Conservation (phyloP, 2,113 vertebrate genomes). For the Mesitornis unicolor region DNA sequence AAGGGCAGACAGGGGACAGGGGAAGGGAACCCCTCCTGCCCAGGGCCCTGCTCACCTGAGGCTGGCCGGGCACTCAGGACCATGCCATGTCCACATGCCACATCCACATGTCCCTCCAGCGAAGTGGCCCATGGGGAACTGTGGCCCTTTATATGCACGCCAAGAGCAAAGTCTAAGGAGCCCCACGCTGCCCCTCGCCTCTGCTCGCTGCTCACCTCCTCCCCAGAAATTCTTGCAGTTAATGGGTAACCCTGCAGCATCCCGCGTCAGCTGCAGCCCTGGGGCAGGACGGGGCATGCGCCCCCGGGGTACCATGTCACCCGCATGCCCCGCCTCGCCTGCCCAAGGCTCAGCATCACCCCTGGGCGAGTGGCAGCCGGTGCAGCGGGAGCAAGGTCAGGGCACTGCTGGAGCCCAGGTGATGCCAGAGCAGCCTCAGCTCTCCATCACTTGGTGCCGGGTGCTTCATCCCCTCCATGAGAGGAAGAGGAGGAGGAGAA, state of each 20-base stretch:
- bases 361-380: fast-evolving
- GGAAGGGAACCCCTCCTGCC: neutral
- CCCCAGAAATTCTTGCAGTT: slow-evolving; percentile 73
- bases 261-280: neutral
- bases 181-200: slow-evolving; percentile 6
- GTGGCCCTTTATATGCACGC: slow-evolving; percentile 63
- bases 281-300: neutral
- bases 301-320: fast-evolving
- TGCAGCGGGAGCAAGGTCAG: fast-evolving
- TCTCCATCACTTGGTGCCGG: neutral
- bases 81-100: slow-evolving; percentile 22
- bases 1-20: neutral
- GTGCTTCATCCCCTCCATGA: neutral
- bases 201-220: slow-evolving; percentile 41
- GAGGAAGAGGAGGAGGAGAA: neutral
- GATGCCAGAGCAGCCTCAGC: neutral
- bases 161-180: slow-evolving; percentile 79
- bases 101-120: neutral
- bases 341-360: fast-evolving
- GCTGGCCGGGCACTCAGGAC: neutral
- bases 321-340: fast-evolving
- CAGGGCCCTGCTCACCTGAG: slow-evolving; percentile 26
- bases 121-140: neutral
- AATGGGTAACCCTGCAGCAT: slow-evolving; percentile 72
- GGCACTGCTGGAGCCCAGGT: neutral